These are phyloP conservation scores for Ispidina picta DNA, from an alignment of 2,797 vertebrate species.

Conservation along the genomic window DNA sequence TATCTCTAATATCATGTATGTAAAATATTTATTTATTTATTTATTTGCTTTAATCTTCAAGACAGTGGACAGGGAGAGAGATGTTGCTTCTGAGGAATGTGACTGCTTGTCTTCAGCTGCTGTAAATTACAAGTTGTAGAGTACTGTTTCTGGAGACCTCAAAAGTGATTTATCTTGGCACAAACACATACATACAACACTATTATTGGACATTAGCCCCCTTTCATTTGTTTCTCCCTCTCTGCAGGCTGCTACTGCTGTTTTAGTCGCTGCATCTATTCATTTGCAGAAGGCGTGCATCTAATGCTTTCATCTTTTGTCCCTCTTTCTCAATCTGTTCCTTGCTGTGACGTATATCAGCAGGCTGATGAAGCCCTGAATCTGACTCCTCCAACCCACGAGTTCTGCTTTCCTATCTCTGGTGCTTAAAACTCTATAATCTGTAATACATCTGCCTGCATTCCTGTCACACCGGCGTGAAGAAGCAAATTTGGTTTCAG, in stretches of 20 bases:
- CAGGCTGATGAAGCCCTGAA: constrained; percentile 6
- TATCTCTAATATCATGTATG: neutral
- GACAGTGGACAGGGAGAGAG: neutral
- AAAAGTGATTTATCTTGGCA: neutral
- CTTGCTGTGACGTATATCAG: neutral
- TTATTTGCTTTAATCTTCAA: neutral
- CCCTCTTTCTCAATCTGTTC: neutral
- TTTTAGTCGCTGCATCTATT: neutral
- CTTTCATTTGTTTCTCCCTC: neutral
- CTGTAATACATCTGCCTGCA: neutral
- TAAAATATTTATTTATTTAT: neutral
- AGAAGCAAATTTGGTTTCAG: neutral
- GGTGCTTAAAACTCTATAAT: neutral
- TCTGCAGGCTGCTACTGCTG: neutral
- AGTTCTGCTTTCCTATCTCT: neutral
- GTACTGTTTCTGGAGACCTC: neutral
- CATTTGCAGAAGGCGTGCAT: neutral
- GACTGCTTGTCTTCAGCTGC: neutral
- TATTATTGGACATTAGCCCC: neutral
- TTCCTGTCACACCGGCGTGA: neutral
- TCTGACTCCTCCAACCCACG: neutral
- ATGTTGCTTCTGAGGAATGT: neutral
- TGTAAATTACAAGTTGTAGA: neutral
- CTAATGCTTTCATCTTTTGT: neutral
- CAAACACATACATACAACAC: neutral